Percentiles rank a stretch among this genome's conserved stretches.
Conservation (phyloP, 2,797 vertebrate genomes). For the Gymnodraco acuticeps region DNA sequence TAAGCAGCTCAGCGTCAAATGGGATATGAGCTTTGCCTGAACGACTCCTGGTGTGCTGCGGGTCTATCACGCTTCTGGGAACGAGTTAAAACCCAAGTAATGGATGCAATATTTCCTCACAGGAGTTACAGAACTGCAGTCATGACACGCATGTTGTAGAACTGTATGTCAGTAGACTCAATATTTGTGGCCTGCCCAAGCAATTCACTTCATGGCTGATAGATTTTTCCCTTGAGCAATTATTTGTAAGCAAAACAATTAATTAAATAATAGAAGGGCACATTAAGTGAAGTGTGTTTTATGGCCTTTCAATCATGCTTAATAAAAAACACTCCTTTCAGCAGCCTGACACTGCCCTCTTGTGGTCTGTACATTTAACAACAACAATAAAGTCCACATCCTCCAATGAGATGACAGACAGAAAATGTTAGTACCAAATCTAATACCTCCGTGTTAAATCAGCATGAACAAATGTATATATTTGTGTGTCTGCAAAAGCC, state of each 20-base stretch:
- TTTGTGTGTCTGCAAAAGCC: neutral
- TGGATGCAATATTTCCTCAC: slow-evolving; percentile 49
- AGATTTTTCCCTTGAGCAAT: neutral
- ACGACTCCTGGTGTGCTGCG: slow-evolving; percentile 72
- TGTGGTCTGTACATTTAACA: slow-evolving; percentile 60
- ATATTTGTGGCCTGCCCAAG: slow-evolving; percentile 6
- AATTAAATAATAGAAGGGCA: slow-evolving; percentile 25
- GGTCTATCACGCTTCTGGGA: slow-evolving; percentile 58
- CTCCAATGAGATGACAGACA: slow-evolving; percentile 8
- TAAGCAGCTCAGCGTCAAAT: slow-evolving; percentile 70
- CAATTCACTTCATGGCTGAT: slow-evolving; percentile 5
- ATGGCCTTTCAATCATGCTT: slow-evolving; percentile 11
- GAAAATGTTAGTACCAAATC: slow-evolving; percentile 21
- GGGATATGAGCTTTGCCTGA: slow-evolving; percentile 79
- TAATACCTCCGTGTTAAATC: slow-evolving; percentile 28
- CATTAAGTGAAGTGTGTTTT: slow-evolving; percentile 5
- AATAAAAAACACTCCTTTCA: neutral
- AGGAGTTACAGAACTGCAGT: slow-evolving; percentile 35
- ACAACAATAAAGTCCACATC: slow-evolving; percentile 15
- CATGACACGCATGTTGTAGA: slow-evolving; percentile 5
- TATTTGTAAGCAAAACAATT: slow-evolving; percentile 28
- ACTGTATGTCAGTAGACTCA: neutral
- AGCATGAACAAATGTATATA: neutral
- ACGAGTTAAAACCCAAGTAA: slow-evolving; percentile 58
- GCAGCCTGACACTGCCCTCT: slow-evolving; percentile 67